These are phyloP conservation scores for Pegoplata infirma DNA, from an alignment of 2,888 invertebrate genomes.

Conservation along the genomic window DNA sequence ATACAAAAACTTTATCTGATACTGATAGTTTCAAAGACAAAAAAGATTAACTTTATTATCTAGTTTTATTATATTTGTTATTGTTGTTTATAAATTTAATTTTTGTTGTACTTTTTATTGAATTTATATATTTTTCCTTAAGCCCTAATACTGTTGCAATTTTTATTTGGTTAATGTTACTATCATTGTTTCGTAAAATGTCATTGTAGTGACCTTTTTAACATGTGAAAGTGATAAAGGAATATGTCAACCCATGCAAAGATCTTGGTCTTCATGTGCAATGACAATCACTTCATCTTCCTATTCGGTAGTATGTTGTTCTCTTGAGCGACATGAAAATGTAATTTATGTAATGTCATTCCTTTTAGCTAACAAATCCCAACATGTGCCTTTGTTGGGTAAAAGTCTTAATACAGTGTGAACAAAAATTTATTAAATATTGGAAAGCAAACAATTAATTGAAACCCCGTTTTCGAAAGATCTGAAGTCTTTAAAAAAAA, in stretches of 20 bases:
- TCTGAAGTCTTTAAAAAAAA: too few species aligned
- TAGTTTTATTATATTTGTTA: not conserved
- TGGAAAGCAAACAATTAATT: too few species aligned
- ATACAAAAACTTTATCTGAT: too few species aligned
- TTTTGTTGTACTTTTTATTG: too few species aligned
- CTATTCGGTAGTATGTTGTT: not conserved
- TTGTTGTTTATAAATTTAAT: not conserved
- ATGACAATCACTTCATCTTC: slow-evolving; percentile 17
- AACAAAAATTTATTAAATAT: slow-evolving; percentile 5
- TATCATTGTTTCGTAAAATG: not conserved
- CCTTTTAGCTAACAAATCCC: slow-evolving; percentile 59
- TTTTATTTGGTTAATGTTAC: not conserved
- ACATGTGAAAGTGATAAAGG: slow-evolving; percentile 33
- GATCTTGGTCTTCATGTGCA: slow-evolving; percentile 30
- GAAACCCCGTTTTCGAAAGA: too few species aligned
- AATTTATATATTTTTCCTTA: not conserved
- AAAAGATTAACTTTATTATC: too few species aligned
- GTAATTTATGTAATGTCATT: slow-evolving; percentile 64
- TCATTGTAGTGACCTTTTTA: slow-evolving; percentile 38
- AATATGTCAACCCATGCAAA: slow-evolving; percentile 37
- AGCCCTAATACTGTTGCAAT: not conserved
- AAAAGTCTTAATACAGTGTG: slow-evolving; percentile 31
- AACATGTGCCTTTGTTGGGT: slow-evolving; percentile 35
- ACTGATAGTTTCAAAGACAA: too few species aligned
- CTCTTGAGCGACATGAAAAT: slow-evolving; percentile 63